Evolutionary conservation across 2,888 invertebrate genomes (phyloP), one percentile per base, ranked within the genome.

Genomic region (Leptopterna dolabrata): DNA sequence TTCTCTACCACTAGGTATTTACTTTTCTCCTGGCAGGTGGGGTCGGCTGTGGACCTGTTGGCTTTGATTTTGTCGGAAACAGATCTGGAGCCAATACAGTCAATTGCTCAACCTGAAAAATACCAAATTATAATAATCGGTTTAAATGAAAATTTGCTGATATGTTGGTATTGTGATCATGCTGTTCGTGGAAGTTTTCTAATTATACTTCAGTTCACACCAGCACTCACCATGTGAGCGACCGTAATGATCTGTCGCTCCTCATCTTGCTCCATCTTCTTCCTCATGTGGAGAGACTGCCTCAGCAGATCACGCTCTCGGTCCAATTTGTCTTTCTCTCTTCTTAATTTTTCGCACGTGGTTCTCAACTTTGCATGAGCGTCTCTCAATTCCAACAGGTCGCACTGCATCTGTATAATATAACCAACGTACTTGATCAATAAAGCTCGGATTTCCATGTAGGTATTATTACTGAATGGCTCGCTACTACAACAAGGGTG

Each of bases 281-380:
- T 92, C 90, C 92, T 93, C 88, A 93, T 93, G 85, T 92, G 91
- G 81, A 93, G 92, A 73, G 92, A 90, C 83, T 92, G 92, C 88
- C 92, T 92, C 85, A 93, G 91, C 84, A 93, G 93, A 89, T 96
- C 96, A 86, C 96, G 93, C 91, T 97, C 97, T 90, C 95, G 94
- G 90, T 97, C 97, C 91, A 96, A 95, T 0, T 96, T 93, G 91
- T 97, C 97, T 89, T 97, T 96, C 92, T 98, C 98, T 51, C 97
- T 93, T 81, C 97, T 94, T 89, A 98, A 93, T 91, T 97, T 97
- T 91, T 98, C 98, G 91, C 97, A 97, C 41, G 97, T 96, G 4
- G 97, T 97, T 87, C 97, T 93, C 89, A 98, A 92, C 92, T 97
- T 97, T 1, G 97, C 97, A 92, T 98, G 97, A 27, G 97, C 97